Conservation (phyloP, 2,888 invertebrate genomes). For the Homarus gammarus region DNA sequence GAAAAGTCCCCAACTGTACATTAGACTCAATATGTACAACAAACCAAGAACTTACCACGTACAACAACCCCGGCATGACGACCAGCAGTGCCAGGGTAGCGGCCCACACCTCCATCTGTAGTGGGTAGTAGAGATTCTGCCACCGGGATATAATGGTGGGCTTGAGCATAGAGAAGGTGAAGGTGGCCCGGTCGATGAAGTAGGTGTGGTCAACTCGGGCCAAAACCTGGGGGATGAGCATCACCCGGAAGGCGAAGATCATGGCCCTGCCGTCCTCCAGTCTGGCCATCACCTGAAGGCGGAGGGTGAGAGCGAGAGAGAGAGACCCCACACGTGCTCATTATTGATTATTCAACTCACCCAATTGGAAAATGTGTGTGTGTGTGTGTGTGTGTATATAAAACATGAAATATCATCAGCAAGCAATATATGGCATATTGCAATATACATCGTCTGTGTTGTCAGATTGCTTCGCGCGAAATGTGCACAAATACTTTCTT, state of each 20-base stretch:
- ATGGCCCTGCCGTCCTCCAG: neutral
- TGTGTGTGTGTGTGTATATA: no score
- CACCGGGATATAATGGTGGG: slow-evolving; percentile 17
- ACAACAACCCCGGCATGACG: slow-evolving; percentile 6
- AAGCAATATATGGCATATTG: no score
- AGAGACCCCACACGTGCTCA: no score
- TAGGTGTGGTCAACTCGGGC: slow-evolving; percentile 42
- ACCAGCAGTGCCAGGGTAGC: neutral
- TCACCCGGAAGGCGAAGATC: slow-evolving; percentile 39
- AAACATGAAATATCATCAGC: no score
- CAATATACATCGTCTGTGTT: no score
- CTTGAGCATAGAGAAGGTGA: slow-evolving; percentile 49
- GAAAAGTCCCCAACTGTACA: no score
- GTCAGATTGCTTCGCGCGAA: no score
- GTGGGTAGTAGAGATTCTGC: slow-evolving; percentile 55
- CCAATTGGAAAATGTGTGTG: slow-evolving; percentile 3
- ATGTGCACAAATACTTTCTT: no score
- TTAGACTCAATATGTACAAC: no score
- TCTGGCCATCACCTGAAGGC: slow-evolving; percentile 39
- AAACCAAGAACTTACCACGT: neutral
- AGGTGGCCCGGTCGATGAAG: slow-evolving; percentile 43
- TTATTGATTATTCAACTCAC: no score
- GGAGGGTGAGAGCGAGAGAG: no score
- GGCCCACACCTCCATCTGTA: slow-evolving; percentile 26
- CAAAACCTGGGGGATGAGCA: slow-evolving; percentile 45